Conservation (phyloP, 2,888 invertebrate species). For the Cloeon dipterum region DNA sequence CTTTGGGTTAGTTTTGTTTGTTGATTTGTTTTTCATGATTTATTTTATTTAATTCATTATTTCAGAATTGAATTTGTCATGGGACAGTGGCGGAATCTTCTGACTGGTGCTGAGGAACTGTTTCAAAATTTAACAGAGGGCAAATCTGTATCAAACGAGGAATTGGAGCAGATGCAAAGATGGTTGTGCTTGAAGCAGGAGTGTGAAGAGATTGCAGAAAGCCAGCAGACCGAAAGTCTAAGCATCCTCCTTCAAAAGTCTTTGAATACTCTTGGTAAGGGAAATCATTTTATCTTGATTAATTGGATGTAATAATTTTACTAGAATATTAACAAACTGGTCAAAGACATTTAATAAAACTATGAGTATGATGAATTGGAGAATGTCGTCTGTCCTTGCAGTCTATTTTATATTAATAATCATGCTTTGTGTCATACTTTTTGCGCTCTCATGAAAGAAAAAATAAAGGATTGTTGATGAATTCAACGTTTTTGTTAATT, state of each 20-base stretch:
- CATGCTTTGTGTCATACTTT: no score
- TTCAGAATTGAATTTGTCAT: constrained; percentile 51
- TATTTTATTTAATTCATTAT: not conserved
- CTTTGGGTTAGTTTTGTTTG: constrained; percentile 30
- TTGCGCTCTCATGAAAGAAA: no score
- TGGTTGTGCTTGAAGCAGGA: constrained; percentile 73
- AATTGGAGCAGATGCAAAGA: constrained; percentile 53
- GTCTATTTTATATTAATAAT: not conserved
- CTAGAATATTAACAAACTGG: not conserved
- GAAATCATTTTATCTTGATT: not conserved
- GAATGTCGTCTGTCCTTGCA: not conserved
- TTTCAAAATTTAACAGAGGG: constrained; percentile 49
- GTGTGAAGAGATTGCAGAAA: constrained; percentile 58
- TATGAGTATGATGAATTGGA: not conserved
- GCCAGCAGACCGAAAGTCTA: constrained; percentile 23
- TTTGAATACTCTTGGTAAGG: constrained; percentile 22
- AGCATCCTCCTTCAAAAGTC: constrained; percentile 26
- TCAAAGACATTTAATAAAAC: no score
- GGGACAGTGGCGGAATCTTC: constrained; percentile 57
- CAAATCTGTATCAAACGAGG: constrained; percentile 41
- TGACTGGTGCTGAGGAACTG: constrained; percentile 64
- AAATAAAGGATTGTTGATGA: no score
- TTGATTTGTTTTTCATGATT: no score
- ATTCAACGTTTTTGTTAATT: no score
- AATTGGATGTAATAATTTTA: not conserved